Percentiles rank a stretch among this genome's conserved stretches.
Evolutionary conservation across 2,888 invertebrate species (phyloP).

Genomic region (Xylota sylvarum): DNA sequence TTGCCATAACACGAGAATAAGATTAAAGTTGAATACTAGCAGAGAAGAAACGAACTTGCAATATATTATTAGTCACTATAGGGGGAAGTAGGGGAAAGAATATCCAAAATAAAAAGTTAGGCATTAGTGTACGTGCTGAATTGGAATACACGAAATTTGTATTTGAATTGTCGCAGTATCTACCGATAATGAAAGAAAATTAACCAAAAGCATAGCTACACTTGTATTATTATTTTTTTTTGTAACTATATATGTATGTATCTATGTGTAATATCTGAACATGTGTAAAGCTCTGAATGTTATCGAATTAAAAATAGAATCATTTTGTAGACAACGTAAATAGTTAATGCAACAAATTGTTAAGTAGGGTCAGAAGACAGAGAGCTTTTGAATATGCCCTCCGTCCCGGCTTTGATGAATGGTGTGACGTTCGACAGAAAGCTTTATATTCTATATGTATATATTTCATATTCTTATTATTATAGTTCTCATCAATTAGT

Average conservation of each 20-base stretch:
- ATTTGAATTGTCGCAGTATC: conserved; percentile 12
- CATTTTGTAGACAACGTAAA: conserved; percentile 35
- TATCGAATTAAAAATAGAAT: conserved; percentile 57
- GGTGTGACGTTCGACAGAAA: not conserved
- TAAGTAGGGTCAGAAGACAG: conserved; percentile 50
- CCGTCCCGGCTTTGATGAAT: not conserved
- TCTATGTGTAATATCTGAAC: not conserved
- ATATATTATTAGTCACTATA: conserved; percentile 39
- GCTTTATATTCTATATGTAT: conserved; percentile 22
- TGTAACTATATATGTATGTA: too few species aligned
- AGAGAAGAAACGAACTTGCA: conserved; percentile 44
- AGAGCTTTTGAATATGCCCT: conserved; percentile 41
- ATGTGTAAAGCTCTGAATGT: conserved; percentile 8
- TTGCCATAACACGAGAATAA: conserved; percentile 57
- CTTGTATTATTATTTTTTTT: not conserved
- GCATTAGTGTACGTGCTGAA: conserved; percentile 48
- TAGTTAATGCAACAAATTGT: conserved; percentile 67
- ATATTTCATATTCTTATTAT: not conserved
- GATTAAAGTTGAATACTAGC: conserved; percentile 48
- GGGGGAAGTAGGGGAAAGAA: conserved; percentile 7
- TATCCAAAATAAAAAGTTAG: conserved; percentile 60
- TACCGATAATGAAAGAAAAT: conserved; percentile 17
- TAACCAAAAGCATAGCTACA: conserved; percentile 5
- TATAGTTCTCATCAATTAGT: not conserved
- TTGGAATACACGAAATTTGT: conserved; percentile 20